Conservation (phyloP, 2,113 vertebrate genomes). For the Neogale vison region DNA sequence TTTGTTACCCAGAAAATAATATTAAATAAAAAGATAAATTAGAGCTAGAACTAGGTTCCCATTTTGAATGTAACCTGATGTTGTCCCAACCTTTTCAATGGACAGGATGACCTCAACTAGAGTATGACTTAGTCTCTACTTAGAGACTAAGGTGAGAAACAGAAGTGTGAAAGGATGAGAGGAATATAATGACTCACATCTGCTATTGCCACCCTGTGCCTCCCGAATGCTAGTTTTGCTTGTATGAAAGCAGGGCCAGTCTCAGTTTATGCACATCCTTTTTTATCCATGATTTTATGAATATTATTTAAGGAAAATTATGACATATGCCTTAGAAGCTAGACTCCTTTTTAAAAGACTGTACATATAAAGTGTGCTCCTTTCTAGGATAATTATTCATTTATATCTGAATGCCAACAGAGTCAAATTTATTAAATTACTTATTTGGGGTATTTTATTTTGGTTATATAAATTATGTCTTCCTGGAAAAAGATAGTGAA, state of each 20-base stretch:
- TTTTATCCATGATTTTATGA: background rate
- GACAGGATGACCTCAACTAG: constrained; percentile 66
- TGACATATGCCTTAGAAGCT: background rate
- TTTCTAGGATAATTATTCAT: constrained; percentile 11
- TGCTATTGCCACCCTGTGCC: constrained; percentile 62
- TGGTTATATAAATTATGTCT: background rate
- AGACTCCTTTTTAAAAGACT: constrained; percentile 1
- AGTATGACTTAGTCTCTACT: constrained; percentile 74
- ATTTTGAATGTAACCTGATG: constrained; percentile 51
- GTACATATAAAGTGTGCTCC: background rate
- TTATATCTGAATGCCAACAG: background rate
- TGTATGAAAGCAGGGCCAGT: background rate
- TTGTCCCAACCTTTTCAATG: constrained; percentile 38
- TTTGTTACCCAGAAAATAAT: background rate
- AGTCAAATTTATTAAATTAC: background rate
- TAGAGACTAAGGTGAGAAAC: constrained; percentile 75
- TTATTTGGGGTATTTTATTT: constrained; percentile 6
- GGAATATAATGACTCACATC: constrained; percentile 78
- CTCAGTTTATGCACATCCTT: background rate
- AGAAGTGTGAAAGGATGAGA: constrained; percentile 75
- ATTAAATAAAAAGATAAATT: background rate
- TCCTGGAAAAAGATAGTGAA: background rate
- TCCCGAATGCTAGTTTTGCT: constrained; percentile 26
- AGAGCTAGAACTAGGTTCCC: background rate
- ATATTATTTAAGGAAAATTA: background rate